Conservation (phyloP, 2,113 vertebrate species). For the Notarius lentiginosus region DNA sequence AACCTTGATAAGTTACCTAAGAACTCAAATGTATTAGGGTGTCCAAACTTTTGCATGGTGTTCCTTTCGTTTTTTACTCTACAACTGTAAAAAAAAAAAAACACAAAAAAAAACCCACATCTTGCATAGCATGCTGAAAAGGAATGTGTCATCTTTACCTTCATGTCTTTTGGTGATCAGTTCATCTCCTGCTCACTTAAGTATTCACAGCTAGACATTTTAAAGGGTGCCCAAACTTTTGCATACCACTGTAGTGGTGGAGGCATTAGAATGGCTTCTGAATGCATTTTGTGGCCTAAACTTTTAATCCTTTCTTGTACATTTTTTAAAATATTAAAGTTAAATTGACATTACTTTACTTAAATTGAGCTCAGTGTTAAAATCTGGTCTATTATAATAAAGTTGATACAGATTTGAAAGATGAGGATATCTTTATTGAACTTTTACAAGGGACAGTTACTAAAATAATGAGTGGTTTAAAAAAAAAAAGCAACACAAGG, state of each 20-base stretch:
- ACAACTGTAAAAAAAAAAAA: too few relatives aligned
- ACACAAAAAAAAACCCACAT: too few relatives aligned
- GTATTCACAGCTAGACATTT: too few relatives aligned
- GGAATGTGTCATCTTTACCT: too few relatives aligned
- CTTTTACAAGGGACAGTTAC: conserved; percentile 11
- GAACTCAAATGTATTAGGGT: too few relatives aligned
- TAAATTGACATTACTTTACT: neutral
- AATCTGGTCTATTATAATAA: neutral
- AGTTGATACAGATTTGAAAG: neutral
- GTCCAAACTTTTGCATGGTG: too few relatives aligned
- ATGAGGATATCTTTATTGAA: conserved; percentile 43
- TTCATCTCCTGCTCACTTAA: too few relatives aligned
- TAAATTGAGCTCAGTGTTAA: neutral
- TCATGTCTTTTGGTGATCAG: too few relatives aligned
- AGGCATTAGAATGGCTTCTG: neutral
- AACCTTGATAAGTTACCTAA: too few relatives aligned
- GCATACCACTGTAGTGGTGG: neutral
- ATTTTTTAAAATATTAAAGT: neutral
- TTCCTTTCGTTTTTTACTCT: too few relatives aligned
- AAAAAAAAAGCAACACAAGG: neutral
- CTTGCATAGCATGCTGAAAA: too few relatives aligned
- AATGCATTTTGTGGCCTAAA: neutral
- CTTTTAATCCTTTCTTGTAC: neutral
- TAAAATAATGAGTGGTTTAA: conserved; percentile 11
- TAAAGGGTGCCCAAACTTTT: too few relatives aligned